Percentiles rank a stretch among this genome's conserved stretches.
These are phyloP conservation scores for Apamea anceps DNA, from an alignment of 2,888 invertebrate species.

Conservation along the genomic window DNA sequence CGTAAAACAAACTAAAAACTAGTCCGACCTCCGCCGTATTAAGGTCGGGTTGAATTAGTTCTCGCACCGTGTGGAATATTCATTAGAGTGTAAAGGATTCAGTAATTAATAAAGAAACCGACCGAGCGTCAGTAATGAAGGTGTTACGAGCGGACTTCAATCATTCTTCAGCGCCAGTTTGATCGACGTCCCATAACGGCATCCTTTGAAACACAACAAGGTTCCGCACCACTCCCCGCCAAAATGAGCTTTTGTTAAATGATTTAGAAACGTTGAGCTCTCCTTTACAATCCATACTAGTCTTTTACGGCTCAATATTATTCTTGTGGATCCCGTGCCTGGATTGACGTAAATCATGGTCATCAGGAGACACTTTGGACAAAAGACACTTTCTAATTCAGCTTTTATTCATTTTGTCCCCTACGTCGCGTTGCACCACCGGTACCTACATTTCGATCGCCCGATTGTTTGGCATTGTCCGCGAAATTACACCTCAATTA, in stretches of 20 bases:
- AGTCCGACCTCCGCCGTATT: constrained; percentile 71
- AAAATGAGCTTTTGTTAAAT: constrained; percentile 74
- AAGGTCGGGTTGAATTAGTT: constrained; percentile 78
- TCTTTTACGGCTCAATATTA: constrained; percentile 76
- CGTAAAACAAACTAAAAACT: constrained; percentile 85
- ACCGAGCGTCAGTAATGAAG: constrained; percentile 77
- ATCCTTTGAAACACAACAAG: constrained; percentile 75
- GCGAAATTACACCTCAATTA: constrained; percentile 87
- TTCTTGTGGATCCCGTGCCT: constrained; percentile 70
- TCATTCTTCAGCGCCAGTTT: constrained; percentile 71
- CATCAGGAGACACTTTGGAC: constrained; percentile 76
- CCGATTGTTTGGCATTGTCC: constrained; percentile 78
- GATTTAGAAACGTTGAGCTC: constrained; percentile 71
- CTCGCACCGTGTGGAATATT: constrained; percentile 79
- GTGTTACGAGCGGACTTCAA: constrained; percentile 69
- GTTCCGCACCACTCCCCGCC: constrained; percentile 66
- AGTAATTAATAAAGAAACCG: constrained; percentile 82
- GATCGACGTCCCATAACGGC: constrained; percentile 73
- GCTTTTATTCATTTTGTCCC: constrained; percentile 77
- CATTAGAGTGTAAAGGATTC: constrained; percentile 81
- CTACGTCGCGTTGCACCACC: constrained; percentile 75
- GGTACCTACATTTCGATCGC: constrained; percentile 73
- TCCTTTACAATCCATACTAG: constrained; percentile 70
- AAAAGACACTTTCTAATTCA: constrained; percentile 82
- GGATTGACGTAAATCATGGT: constrained; percentile 83